Evolutionary conservation across 2,797 vertebrate genomes (phyloP).

Genomic region (Anguilla obscura): DNA sequence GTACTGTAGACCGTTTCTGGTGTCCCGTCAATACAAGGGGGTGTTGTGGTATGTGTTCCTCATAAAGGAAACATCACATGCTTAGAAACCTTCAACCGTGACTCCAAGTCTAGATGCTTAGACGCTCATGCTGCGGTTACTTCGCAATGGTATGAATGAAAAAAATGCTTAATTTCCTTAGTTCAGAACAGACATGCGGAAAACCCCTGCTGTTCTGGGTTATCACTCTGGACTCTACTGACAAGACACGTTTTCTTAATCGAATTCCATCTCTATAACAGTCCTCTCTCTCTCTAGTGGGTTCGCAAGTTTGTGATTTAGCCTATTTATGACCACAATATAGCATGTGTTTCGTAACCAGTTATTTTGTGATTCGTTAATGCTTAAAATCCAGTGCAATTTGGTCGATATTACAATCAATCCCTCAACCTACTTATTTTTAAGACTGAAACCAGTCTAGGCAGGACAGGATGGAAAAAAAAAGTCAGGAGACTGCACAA

Average conservation of each 20-base stretch:
- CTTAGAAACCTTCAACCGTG: not conserved
- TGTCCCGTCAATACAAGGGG: not conserved
- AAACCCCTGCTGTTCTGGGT: not conserved
- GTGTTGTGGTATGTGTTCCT: constrained; percentile 4
- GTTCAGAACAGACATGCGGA: not conserved
- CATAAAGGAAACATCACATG: not conserved
- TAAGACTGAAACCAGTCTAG: not conserved
- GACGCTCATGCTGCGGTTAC: not conserved
- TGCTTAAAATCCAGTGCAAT: not conserved
- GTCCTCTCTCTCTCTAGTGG: not conserved
- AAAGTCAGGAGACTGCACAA: not conserved
- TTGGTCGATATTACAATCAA: not conserved
- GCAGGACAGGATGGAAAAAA: not conserved
- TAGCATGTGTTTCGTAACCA: not conserved
- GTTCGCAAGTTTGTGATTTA: not conserved
- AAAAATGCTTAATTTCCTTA: not conserved
- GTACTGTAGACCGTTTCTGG: not conserved
- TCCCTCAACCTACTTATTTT: not conserved
- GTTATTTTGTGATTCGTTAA: not conserved
- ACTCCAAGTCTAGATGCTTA: not conserved
- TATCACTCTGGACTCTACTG: not conserved
- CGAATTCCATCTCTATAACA: not conserved
- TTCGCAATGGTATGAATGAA: not conserved
- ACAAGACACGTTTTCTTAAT: not conserved
- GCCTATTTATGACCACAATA: not conserved